Percentiles rank a stretch among this genome's conserved stretches.
These are phyloP conservation scores for Laticauda colubrina DNA, from an alignment of 2,113 vertebrate genomes.

Conservation along the genomic window DNA sequence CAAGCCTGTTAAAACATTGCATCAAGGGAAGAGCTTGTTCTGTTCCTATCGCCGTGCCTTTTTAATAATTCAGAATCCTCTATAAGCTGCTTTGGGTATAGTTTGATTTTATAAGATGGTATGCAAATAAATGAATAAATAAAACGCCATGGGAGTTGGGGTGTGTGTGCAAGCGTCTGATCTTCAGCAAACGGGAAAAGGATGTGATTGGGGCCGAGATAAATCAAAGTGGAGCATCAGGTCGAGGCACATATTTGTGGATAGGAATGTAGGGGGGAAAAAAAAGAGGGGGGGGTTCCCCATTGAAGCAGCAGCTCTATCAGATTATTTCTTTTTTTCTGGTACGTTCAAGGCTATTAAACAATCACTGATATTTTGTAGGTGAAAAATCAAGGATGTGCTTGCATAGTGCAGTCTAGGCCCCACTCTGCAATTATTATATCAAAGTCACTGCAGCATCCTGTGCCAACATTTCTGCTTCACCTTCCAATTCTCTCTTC, in stretches of 20 bases:
- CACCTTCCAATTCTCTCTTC: neutral
- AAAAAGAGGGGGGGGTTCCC: neutral
- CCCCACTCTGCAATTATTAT: neutral
- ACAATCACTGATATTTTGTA: neutral
- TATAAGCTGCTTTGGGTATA: neutral
- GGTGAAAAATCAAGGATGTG: neutral
- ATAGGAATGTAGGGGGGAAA: neutral
- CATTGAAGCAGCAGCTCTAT: neutral
- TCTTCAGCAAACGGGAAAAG: neutral
- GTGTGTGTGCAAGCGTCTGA: neutral
- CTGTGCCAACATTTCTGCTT: neutral
- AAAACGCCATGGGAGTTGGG: neutral
- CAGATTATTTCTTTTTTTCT: neutral
- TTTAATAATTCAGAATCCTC: neutral
- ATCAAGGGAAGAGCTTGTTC: neutral
- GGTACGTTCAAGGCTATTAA: neutral
- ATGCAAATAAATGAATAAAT: neutral
- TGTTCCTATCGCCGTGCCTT: neutral
- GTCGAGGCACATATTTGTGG: neutral
- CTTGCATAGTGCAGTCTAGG: neutral
- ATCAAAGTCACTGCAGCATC: neutral
- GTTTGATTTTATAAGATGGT: neutral
- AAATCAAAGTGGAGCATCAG: neutral
- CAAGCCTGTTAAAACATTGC: neutral
- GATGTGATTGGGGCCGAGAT: neutral